Conservation (phyloP, 2,797 vertebrate genomes). For the Aeoliscus strigatus region DNA sequence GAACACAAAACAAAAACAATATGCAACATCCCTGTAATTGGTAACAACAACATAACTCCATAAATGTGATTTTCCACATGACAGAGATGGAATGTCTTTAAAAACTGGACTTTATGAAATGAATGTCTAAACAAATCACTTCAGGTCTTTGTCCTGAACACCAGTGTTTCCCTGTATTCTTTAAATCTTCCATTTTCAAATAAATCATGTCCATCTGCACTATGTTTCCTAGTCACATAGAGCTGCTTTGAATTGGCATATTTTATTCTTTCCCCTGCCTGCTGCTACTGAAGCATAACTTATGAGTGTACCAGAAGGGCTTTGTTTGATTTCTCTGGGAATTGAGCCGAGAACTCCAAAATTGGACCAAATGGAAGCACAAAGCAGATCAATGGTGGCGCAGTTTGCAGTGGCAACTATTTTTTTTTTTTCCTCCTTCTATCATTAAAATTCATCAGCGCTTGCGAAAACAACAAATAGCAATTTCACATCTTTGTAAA, state of each 20-base stretch:
- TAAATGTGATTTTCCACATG: neutral
- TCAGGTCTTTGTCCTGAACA: constrained; percentile 23
- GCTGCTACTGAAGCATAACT: constrained; percentile 66
- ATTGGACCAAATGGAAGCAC: constrained; percentile 64
- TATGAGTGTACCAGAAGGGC: constrained; percentile 63
- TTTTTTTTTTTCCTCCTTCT: constrained; percentile 15
- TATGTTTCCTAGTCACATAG: constrained; percentile 41
- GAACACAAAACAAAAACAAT: too few species aligned
- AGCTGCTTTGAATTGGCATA: constrained; percentile 59
- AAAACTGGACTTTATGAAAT: neutral
- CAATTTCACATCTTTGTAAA: constrained; percentile 14
- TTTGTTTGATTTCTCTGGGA: constrained; percentile 73
- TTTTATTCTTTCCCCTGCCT: constrained; percentile 55
- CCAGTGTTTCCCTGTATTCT: constrained; percentile 40
- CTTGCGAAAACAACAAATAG: constrained; percentile 38
- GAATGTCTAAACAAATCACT: constrained; percentile 7
- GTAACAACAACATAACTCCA: neutral
- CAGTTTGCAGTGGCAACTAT: constrained; percentile 54
- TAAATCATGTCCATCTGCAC: constrained; percentile 62
- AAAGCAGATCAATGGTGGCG: constrained; percentile 60
- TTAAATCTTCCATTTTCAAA: constrained; percentile 42
- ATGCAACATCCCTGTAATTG: too few species aligned
- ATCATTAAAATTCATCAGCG: constrained; percentile 36
- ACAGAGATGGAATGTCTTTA: neutral
- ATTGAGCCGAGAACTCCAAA: constrained; percentile 66